Conservation (phyloP, 2,797 vertebrate genomes). For the Kryptopterus vitreolus region DNA sequence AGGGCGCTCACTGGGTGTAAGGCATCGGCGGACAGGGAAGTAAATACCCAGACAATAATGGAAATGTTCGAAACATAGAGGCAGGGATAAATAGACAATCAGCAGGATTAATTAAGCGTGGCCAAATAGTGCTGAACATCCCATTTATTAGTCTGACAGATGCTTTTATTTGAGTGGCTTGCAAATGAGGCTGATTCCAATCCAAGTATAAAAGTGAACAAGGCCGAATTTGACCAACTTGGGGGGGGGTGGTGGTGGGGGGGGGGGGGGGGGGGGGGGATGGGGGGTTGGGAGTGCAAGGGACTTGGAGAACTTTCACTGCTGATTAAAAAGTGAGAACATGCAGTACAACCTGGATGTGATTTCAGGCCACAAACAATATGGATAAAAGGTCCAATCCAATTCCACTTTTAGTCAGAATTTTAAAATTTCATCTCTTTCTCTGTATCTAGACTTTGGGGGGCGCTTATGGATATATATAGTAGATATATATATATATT, state of each 20-base stretch:
- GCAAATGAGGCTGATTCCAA: slow-evolving; percentile 11
- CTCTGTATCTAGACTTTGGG: too few relatives aligned
- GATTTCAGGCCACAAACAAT: background rate
- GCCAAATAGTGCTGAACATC: slow-evolving; percentile 36
- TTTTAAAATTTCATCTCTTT: too few relatives aligned
- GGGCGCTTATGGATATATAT: too few relatives aligned
- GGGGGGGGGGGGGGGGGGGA: too few relatives aligned
- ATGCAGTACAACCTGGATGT: background rate
- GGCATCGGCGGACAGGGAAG: slow-evolving; percentile 27
- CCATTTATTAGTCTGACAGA: slow-evolving; percentile 33
- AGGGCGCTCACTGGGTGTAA: background rate
- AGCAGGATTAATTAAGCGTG: slow-evolving; percentile 30
- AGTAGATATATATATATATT: too few relatives aligned
- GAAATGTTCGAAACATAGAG: slow-evolving; percentile 18
- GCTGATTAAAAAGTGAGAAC: background rate
- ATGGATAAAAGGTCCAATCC: too few relatives aligned
- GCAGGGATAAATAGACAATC: slow-evolving; percentile 26
- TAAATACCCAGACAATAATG: slow-evolving; percentile 25
- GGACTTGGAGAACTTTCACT: background rate
- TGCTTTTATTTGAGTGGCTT: slow-evolving; percentile 8
- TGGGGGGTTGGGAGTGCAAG: too few relatives aligned
- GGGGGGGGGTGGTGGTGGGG: too few relatives aligned
- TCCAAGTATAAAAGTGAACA: slow-evolving; percentile 9
- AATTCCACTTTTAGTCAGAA: too few relatives aligned
- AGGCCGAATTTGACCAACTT: background rate